A percentile compares a stretch with the other conserved stretches of the same genome.
Conservation (phyloP, 2,113 vertebrate genomes). For the Tenebrosternarchus preto region DNA sequence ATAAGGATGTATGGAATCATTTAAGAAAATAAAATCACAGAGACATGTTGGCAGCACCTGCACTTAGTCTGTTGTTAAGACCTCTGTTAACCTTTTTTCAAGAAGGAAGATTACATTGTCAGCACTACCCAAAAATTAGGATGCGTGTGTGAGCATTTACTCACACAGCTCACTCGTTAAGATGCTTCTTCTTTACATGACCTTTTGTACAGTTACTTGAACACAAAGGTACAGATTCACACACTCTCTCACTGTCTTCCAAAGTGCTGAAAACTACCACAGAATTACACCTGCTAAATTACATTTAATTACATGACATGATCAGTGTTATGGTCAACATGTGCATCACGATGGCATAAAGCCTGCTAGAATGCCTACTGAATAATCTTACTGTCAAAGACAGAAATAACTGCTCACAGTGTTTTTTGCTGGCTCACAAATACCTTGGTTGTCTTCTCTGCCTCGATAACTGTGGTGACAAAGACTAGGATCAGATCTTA, state of each 20-base stretch:
- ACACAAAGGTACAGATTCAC: neutral
- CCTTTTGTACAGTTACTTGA: neutral
- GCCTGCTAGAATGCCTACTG: too few relatives aligned
- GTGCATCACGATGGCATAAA: too few relatives aligned
- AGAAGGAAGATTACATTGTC: neutral
- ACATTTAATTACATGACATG: neutral
- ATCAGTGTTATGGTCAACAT: neutral
- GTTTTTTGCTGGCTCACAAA: too few relatives aligned
- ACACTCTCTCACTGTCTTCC: neutral
- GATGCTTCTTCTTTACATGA: neutral
- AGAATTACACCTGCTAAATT: neutral
- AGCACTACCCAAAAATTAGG: neutral
- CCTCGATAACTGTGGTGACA: too few relatives aligned
- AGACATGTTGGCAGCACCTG: slow-evolving; percentile 13
- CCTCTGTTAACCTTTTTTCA: neutral
- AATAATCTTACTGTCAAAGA: too few relatives aligned
- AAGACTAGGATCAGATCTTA: too few relatives aligned
- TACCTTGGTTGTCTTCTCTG: too few relatives aligned
- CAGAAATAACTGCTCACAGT: too few relatives aligned
- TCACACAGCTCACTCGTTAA: neutral
- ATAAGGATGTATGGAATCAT: slow-evolving; percentile 5
- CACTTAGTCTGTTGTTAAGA: neutral
- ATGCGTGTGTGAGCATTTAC: neutral
- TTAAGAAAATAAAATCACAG: slow-evolving; percentile 5
- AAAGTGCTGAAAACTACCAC: neutral